Conservation (phyloP, 2,888 invertebrate genomes). For the Microdon myrmicae region DNA sequence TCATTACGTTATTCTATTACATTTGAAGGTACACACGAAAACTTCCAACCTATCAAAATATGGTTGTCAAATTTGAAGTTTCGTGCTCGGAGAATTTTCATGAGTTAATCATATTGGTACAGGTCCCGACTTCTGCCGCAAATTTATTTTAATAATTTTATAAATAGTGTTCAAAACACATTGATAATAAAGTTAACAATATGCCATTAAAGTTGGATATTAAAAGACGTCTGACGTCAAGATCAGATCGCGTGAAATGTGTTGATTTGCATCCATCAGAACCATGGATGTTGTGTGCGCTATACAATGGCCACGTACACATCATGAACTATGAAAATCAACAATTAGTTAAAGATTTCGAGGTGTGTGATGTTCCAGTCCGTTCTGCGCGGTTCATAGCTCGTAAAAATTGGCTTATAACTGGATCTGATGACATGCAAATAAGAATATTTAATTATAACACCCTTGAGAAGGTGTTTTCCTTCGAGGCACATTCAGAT, state of each 20-base stretch:
- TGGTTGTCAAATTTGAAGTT: conserved; percentile 34
- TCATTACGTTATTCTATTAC: no score
- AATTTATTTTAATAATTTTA: no score
- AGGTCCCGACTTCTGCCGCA: conserved; percentile 21
- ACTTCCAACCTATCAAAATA: conserved; percentile 45
- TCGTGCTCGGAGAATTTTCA: no score
- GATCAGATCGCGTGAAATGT: conserved; percentile 98
- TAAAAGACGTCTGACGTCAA: conserved; percentile 95
- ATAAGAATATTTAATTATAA: conserved; percentile 98
- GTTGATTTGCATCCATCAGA: conserved; percentile 98
- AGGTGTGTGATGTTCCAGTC: conserved; percentile 96
- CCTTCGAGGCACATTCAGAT: conserved; percentile 98
- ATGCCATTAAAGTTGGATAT: conserved; percentile 96
- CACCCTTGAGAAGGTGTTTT: conserved; percentile 93
- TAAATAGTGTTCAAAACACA: conserved; percentile 1
- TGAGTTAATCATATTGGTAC: conserved; percentile 40
- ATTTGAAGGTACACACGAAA: conserved; percentile 4
- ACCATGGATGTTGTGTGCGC: conserved; percentile 97
- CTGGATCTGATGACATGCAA: conserved; percentile 96
- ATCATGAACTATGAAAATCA: conserved; percentile 99
- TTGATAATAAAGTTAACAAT: conserved; percentile 61
- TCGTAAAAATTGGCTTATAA: conserved; percentile 98
- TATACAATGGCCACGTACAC: conserved; percentile 99
- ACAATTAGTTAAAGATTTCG: conserved; percentile 86
- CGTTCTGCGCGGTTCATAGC: conserved; percentile 95